Percentiles rank a stretch among this genome's conserved stretches.
phyloP scores from a whole-genome alignment of 2,113 vertebrate species.

The Epinephelus cyanopodus region DNA sequence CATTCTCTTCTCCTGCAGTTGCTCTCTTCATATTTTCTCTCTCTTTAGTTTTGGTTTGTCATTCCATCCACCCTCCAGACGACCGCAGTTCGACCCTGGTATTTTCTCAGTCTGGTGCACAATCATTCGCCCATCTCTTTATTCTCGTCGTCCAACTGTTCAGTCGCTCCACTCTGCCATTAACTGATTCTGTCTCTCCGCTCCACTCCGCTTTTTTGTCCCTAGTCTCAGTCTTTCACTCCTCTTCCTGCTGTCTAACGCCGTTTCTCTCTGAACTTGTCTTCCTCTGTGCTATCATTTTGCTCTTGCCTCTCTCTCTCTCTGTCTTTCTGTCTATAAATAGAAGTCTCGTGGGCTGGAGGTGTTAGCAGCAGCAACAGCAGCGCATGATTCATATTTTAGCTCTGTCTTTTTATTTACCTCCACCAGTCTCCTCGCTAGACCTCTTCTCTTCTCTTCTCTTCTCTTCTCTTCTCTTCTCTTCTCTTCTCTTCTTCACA shows the following conservation, averaged over 20 bases:
- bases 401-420: constrained; percentile 51
- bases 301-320: background rate
- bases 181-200: background rate
- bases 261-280: constrained; percentile 37
- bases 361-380: constrained; percentile 61
- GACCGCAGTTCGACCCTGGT: constrained; percentile 56
- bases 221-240: constrained; percentile 7
- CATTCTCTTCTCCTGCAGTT: background rate
- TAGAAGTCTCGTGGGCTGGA: constrained; percentile 71
- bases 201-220: constrained; percentile 40
- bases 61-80: constrained; percentile 41
- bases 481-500: background rate
- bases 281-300: constrained; percentile 34
- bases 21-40: background rate
- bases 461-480: background rate
- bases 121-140: constrained; percentile 46
- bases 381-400: constrained; percentile 66
- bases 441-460: background rate
- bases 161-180: background rate
- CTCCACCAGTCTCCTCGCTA: constrained; percentile 6
- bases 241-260: constrained; percentile 40
- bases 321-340: constrained; percentile 67
- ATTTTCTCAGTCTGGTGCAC: constrained; percentile 67
- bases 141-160: constrained; percentile 12
- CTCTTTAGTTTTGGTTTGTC: constrained; percentile 24